A percentile compares a stretch with the other conserved stretches of the same genome.
These are phyloP conservation scores for Nansenia antarctica DNA, from an alignment of 2,113 vertebrate species.

Conservation along the genomic window DNA sequence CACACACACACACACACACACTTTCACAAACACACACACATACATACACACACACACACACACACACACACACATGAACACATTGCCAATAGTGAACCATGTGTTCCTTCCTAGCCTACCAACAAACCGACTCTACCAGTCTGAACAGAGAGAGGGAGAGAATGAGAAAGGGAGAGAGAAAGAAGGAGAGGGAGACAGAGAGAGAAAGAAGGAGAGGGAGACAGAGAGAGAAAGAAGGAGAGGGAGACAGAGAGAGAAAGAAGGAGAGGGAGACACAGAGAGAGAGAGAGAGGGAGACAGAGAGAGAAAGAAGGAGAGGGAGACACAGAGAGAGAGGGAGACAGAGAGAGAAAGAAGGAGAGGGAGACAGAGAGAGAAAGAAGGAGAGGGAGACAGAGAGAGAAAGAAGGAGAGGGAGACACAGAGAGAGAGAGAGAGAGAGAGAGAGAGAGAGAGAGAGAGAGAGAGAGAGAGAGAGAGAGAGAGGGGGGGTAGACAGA, in stretches of 20 bases:
- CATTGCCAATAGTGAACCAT: slow-evolving; percentile 51
- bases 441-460: slow-evolving; percentile 6
- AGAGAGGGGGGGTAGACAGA: slow-evolving; percentile 18
- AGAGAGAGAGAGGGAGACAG: slow-evolving; percentile 14
- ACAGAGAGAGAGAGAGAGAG: slow-evolving; percentile 18
- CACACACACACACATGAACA: slow-evolving; percentile 39
- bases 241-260: background rate
- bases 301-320: slow-evolving; percentile 18
- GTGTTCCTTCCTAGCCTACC: slow-evolving; percentile 65
- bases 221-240: slow-evolving; percentile 4
- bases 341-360: slow-evolving; percentile 6
- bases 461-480: slow-evolving; percentile 1
- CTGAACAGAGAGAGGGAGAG: slow-evolving; percentile 25
- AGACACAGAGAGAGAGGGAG: slow-evolving; percentile 17
- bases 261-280: slow-evolving; percentile 16
- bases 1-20: slow-evolving; percentile 9
- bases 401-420: slow-evolving; percentile 5
- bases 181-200: slow-evolving; percentile 1
- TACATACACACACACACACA: slow-evolving; percentile 1
- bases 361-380: background rate
- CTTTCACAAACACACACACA: background rate
- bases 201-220: slow-evolving; percentile 24
- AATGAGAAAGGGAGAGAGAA: slow-evolving; percentile 10
- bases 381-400: background rate
- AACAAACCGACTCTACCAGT: slow-evolving; percentile 62